Evolutionary conservation across 2,888 invertebrate species (phyloP), one percentile per base, ranked within the genome.

Genomic region (Latrodectus hesperus): DNA sequence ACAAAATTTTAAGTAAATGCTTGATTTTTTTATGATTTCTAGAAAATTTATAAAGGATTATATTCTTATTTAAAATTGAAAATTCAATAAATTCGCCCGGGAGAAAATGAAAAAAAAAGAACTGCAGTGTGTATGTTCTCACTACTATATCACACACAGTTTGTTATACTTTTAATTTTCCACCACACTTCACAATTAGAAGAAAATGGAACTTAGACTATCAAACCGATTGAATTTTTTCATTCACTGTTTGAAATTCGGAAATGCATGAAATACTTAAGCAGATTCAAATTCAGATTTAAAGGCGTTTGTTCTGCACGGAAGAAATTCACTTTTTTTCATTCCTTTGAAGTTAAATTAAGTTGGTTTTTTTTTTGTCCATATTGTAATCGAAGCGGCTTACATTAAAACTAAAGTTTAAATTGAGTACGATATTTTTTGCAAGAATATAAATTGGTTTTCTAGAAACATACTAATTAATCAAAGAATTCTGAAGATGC

Each of bases 201-300:
- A 67, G 72, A 77, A 84, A 84, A 84, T 84, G 77, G 84, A 82
- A 82, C 55, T 74, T 55, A 74, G 82, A 65, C 77, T 78, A 78
- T 78, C 72, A 72, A 73, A 73, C 72, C 73, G 84, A 84, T 78
- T 73, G 78, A 17, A 16, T 52, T 78, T 84, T 78, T 53, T 77
- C 16, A 14, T 11, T 12, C 26, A 9, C 22, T 26, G 17, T 73
- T 51, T 38, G 16, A 14, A 70, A 70, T 72, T 72, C 51, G 52
- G 17, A 52, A 16, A 51, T n/a, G 51, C 16, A 52, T 52, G 72
- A 72, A 72, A 72, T 52, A 17, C 52, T 52, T 52, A 72, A 72
- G 52, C 10, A 52, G 52, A 60, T 60, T 60, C 11, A 60, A 60
- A 38, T n/a, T 16, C 12, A 60, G 60, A 60, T n/a, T 60, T 60